Conservation (phyloP, 2,888 invertebrate genomes). For the Polydesmus complanatus region DNA sequence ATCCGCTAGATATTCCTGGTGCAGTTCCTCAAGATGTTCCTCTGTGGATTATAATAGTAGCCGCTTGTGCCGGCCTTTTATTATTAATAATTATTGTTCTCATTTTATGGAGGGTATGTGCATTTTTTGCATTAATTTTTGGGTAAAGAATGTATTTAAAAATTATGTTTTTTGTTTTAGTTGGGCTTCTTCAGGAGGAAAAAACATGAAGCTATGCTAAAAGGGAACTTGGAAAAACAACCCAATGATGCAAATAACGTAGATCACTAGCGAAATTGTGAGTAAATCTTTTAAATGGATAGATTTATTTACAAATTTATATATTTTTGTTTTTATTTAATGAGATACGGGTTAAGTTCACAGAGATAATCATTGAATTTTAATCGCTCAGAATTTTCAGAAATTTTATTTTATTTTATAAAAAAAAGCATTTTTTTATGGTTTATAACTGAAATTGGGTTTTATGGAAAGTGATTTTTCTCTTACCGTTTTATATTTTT, state of each 20-base stretch:
- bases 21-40: conserved; percentile 59
- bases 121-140: too few species aligned
- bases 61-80: conserved; percentile 68
- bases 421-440: too few species aligned
- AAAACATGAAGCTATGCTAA: conserved; percentile 17
- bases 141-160: neutral
- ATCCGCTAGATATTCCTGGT: conserved; percentile 58
- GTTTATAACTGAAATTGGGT: too few species aligned
- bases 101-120: conserved; percentile 74
- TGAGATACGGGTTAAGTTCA: neutral
- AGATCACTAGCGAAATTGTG: conserved; percentile 11
- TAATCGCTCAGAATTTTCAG: too few species aligned
- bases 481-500: too few species aligned
- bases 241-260: conserved; percentile 14
- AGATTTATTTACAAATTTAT: neutral
- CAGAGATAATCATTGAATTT: too few species aligned
- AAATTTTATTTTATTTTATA: too few species aligned
- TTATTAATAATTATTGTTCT: conserved; percentile 65
- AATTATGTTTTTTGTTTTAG: conserved; percentile 11
- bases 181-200: conserved; percentile 18
- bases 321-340: too few species aligned
- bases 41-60: conserved; percentile 68
- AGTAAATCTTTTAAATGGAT: too few species aligned
- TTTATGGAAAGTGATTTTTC: too few species aligned
- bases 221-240: conserved; percentile 17